Conservation (phyloP, 2,888 invertebrate genomes). For the Oscheius myriophilus region DNA sequence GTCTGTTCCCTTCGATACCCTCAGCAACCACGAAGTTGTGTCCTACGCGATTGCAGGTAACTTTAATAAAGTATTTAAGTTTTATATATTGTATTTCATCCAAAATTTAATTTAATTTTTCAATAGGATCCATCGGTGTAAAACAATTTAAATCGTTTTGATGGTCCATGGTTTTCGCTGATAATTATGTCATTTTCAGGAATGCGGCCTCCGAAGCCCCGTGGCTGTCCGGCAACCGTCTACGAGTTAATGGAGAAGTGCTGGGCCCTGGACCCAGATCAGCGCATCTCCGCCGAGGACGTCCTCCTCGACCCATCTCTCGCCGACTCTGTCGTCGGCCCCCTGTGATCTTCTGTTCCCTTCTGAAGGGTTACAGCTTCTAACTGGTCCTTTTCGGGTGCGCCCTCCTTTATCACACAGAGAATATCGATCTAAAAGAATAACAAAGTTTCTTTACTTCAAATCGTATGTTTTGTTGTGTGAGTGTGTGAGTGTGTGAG, state of each 20-base stretch:
- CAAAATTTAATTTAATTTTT: not conserved
- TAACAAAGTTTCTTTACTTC: too few relatives aligned
- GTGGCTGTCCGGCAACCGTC: constrained; percentile 87
- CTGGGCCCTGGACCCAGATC: constrained; percentile 90
- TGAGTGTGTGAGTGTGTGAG: too few relatives aligned
- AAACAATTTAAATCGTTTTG: too few relatives aligned
- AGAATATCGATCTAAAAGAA: too few relatives aligned
- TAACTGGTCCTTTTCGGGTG: too few relatives aligned
- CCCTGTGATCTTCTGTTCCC: constrained; percentile 11
- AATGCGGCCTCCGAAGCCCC: constrained; percentile 90
- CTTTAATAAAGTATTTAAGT: not conserved
- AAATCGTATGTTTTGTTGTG: too few relatives aligned
- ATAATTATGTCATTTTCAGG: too few relatives aligned
- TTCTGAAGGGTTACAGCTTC: too few relatives aligned
- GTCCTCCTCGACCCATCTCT: constrained; percentile 76
- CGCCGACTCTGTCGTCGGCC: constrained; percentile 7
- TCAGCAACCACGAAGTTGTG: constrained; percentile 96
- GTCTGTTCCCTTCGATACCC: constrained; percentile 91
- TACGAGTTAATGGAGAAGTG: constrained; percentile 91
- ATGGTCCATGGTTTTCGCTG: too few relatives aligned
- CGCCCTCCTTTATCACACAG: too few relatives aligned
- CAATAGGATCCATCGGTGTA: too few relatives aligned
- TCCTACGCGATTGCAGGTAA: constrained; percentile 30
- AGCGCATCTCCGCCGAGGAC: constrained; percentile 90
- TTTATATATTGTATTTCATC: not conserved